Evolutionary conservation across 2,888 invertebrate species (phyloP).

Genomic region (Dryomyza anilis): DNA sequence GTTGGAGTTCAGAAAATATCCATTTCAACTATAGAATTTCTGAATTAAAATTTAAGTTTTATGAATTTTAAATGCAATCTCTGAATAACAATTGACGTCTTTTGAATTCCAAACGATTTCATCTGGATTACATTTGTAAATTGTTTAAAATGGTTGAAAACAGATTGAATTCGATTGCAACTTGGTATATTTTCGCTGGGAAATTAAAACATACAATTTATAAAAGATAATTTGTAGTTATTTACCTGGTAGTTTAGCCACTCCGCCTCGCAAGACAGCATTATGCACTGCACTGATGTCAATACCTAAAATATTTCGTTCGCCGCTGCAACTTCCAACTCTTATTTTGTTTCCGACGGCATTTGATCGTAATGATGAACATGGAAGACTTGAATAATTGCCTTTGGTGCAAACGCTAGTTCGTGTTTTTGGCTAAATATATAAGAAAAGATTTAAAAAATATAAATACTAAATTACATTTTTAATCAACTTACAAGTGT

Average conservation of each 20-base stretch:
- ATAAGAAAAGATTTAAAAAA: neutral
- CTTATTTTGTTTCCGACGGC: constrained; percentile 38
- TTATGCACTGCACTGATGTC: constrained; percentile 62
- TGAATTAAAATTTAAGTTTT: too few species aligned
- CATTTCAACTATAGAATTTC: too few species aligned
- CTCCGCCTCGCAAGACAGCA: constrained; percentile 59
- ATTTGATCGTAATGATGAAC: constrained; percentile 51
- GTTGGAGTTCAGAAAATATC: too few species aligned
- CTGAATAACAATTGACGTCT: too few species aligned
- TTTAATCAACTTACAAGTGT: constrained; percentile 5
- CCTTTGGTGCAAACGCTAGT: constrained; percentile 51
- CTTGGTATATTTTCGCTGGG: too few species aligned
- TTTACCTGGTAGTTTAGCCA: constrained; percentile 58
- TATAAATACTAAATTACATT: neutral
- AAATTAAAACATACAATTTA: too few species aligned
- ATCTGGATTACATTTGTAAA: too few species aligned
- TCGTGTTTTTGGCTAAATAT: constrained; percentile 58
- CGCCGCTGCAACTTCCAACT: constrained; percentile 56
- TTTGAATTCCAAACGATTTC: too few species aligned
- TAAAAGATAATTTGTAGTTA: neutral
- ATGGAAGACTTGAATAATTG: constrained; percentile 61
- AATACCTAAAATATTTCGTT: constrained; percentile 59
- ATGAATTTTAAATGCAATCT: too few species aligned
- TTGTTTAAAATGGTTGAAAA: neutral
- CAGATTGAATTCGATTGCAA: too few species aligned